Percentiles rank a stretch among this genome's conserved stretches.
Conservation (phyloP, 2,113 vertebrate genomes). For the Paradisaea rubra region DNA sequence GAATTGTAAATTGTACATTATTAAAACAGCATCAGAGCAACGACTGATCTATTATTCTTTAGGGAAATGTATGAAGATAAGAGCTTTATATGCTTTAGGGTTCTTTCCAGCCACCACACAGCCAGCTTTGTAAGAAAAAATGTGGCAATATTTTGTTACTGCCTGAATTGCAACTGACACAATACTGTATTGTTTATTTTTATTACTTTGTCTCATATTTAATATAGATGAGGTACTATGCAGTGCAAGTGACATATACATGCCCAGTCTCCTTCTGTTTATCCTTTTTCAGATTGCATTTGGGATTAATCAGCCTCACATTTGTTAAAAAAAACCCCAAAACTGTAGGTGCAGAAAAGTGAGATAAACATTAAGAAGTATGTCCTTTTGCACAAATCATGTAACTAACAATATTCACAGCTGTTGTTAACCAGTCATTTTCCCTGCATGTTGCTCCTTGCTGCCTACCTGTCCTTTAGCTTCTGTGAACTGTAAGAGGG, state of each 20-base stretch:
- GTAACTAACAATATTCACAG: neutral
- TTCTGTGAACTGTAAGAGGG: neutral
- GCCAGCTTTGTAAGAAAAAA: slow-evolving; percentile 52
- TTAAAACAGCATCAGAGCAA: slow-evolving; percentile 77
- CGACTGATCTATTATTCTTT: slow-evolving; percentile 78
- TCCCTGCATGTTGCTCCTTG: neutral
- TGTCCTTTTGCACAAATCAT: neutral
- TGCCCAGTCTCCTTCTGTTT: neutral
- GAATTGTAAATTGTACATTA: slow-evolving; percentile 82
- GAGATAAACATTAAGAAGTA: neutral
- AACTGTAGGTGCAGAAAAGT: neutral
- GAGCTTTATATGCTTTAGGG: slow-evolving; percentile 68
- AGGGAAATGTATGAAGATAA: slow-evolving; percentile 75
- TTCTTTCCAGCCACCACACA: slow-evolving; percentile 59
- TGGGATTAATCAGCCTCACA: neutral
- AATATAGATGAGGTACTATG: neutral
- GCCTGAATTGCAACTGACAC: slow-evolving; percentile 27
- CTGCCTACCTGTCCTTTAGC: neutral
- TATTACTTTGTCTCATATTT: slow-evolving; percentile 30
- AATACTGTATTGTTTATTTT: neutral
- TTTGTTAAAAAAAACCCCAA: neutral
- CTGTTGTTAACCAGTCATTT: neutral
- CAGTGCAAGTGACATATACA: neutral
- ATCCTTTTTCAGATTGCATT: neutral
- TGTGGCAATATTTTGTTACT: slow-evolving; percentile 27